Evolutionary conservation across 2,113 vertebrate genomes (phyloP).

Genomic region (Meriones unguiculatus): DNA sequence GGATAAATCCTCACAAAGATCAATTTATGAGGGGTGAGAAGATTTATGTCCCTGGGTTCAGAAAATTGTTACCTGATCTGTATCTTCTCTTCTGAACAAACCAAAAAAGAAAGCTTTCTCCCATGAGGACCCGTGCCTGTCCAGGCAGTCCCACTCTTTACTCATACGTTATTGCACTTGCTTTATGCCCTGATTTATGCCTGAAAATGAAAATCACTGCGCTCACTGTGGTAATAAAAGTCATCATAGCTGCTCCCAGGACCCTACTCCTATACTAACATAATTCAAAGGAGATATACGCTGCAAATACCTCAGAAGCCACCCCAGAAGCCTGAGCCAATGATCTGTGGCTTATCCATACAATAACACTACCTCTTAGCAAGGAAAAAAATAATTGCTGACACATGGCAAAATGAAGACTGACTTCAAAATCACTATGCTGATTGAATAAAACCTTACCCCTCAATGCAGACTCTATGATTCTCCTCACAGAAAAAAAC

Average conservation of each 20-base stretch:
- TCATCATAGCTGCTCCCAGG: not conserved
- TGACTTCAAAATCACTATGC: not conserved
- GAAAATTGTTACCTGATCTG: not conserved
- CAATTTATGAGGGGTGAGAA: not conserved
- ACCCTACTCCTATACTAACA: not conserved
- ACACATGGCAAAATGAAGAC: not conserved
- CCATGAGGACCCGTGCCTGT: not conserved
- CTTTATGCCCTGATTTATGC: not conserved
- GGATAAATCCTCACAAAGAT: not conserved
- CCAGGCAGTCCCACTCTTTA: too few species aligned
- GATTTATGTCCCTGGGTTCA: not conserved
- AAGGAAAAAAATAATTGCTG: not conserved
- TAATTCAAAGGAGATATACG: not conserved
- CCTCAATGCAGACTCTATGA: not conserved
- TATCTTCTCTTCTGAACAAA: not conserved
- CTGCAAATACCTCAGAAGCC: not conserved
- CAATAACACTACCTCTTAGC: not conserved
- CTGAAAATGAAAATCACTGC: conserved; percentile 33
- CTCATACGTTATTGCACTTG: not conserved
- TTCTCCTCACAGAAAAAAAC: not conserved
- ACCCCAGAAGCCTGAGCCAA: not conserved
- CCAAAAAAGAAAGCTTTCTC: not conserved
- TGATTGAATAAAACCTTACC: not conserved
- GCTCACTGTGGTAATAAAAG: not conserved
- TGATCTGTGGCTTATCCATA: not conserved